phyloP scores from a whole-genome alignment of 2,113 vertebrate genomes.

The Trochalopteron elliotii region DNA sequence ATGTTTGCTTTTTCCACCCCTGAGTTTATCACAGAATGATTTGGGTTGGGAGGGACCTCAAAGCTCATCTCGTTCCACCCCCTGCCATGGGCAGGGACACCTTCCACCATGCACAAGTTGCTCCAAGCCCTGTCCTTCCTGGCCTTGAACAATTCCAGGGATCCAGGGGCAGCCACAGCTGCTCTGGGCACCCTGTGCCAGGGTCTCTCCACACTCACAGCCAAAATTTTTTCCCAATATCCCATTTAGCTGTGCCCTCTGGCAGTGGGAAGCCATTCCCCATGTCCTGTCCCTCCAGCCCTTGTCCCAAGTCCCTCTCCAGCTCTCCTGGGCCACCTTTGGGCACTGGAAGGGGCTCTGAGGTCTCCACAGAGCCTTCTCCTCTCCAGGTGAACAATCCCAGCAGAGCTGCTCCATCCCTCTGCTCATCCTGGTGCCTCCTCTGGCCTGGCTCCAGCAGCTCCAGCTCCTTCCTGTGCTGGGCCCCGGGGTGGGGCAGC shows the following conservation, averaged over 20 bases:
- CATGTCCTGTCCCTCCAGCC: background rate
- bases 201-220: fast-evolving
- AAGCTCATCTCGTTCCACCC: background rate
- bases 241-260: background rate
- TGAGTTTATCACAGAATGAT: background rate
- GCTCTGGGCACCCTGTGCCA: background rate
- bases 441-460: background rate
- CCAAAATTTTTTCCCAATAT: background rate
- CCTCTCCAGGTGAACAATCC: background rate
- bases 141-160: background rate
- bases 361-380: background rate
- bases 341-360: background rate
- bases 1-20: background rate
- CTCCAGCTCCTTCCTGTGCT: background rate
- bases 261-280: background rate
- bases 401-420: background rate
- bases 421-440: background rate
- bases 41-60: background rate
- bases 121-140: fast-evolving
- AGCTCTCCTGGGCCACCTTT: background rate
- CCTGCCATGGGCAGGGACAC: background rate
- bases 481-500: background rate
- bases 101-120: fast-evolving
- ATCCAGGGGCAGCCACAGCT: background rate
- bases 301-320: background rate